phyloP scores from a whole-genome alignment of 2,888 invertebrate genomes.

The Pristionchus entomophagus region DNA sequence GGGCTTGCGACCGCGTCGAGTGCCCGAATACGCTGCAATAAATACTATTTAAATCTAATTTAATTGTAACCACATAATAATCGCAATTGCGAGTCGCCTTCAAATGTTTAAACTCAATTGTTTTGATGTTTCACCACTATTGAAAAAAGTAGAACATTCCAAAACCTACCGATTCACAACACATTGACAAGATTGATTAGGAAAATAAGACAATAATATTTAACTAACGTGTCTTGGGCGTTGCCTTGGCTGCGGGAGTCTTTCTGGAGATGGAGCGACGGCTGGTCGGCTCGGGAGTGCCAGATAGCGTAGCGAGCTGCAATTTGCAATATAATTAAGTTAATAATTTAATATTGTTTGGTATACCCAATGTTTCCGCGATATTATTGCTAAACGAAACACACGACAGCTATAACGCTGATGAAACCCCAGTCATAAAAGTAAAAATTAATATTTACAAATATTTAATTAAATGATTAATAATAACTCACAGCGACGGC shows the following conservation, averaged over 20 bases:
- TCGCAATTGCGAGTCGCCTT: not conserved
- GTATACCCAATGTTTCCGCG: not conserved
- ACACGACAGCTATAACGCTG: not conserved
- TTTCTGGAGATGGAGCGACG: not conserved
- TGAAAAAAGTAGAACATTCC: no score
- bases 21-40: no score
- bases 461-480: not conserved
- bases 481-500: slow-evolving; percentile 28
- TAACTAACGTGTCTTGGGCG: no score
- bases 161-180: no score
- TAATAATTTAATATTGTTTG: not conserved
- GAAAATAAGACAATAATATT: no score
- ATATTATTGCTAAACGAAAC: not conserved
- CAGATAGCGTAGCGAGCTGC: slow-evolving; percentile 12
- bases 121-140: no score
- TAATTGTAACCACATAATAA: not conserved
- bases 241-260: not conserved
- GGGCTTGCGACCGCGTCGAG: slow-evolving; percentile 14
- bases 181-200: no score
- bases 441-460: not conserved
- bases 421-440: not conserved
- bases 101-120: no score
- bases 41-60: not conserved
- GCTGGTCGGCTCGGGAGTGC: slow-evolving; percentile 32
- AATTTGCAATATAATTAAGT: no score